phyloP scores from a whole-genome alignment of 1,140 invertebrate species.

The Mycetomoellerius zeteki region DNA sequence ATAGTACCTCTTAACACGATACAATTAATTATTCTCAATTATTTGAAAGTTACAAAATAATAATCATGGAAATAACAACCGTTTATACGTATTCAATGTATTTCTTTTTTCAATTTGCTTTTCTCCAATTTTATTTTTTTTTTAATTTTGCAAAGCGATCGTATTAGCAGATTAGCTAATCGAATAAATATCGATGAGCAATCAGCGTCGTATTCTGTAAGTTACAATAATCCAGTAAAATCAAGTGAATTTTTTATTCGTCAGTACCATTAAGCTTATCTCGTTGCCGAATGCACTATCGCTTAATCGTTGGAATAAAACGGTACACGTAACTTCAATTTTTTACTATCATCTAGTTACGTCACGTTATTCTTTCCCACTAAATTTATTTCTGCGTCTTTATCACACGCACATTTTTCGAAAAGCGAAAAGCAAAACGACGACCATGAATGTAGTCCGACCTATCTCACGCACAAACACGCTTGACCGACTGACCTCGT shows the following conservation, averaged over 20 bases:
- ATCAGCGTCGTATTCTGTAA: background rate
- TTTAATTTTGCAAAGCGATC: background rate
- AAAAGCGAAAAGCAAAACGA: slow-evolving; percentile 13
- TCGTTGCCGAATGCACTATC: background rate
- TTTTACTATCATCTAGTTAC: background rate
- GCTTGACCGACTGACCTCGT: slow-evolving; percentile 57
- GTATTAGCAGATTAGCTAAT: background rate
- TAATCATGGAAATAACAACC: background rate
- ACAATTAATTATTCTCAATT: background rate
- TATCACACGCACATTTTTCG: slow-evolving; percentile 31
- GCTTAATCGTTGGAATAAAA: background rate
- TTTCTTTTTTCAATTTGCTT: background rate
- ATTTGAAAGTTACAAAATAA: background rate
- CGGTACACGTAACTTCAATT: background rate
- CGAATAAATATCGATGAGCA: background rate
- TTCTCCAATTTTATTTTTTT: too few relatives aligned
- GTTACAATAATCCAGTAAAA: background rate
- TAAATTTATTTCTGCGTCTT: slow-evolving; percentile 27
- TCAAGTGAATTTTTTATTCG: background rate
- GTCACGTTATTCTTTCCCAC: slow-evolving; percentile 21
- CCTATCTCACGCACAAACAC: slow-evolving; percentile 44
- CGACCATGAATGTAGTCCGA: slow-evolving; percentile 16
- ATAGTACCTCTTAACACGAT: background rate
- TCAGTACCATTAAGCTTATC: background rate
- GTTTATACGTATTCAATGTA: background rate